phyloP scores from a whole-genome alignment of 2,888 invertebrate genomes.

The Salticus scenicus region DNA sequence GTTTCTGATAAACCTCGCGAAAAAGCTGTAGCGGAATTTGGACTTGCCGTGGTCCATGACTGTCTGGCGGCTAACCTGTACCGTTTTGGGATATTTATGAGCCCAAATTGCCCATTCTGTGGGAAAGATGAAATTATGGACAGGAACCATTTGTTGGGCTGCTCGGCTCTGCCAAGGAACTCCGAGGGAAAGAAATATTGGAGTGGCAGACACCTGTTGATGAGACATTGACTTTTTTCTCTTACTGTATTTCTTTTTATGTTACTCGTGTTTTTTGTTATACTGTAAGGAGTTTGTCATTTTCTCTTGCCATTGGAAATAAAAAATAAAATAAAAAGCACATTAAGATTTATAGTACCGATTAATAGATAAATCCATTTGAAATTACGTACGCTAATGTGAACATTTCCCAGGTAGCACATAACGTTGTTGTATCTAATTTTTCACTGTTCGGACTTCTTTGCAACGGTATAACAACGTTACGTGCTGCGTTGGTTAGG shows the following conservation, averaged over 20 bases:
- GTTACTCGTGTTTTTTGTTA: too few species aligned
- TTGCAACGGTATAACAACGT: too few species aligned
- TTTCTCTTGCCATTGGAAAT: not conserved
- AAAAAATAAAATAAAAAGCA: too few species aligned
- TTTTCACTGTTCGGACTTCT: too few species aligned
- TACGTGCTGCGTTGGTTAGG: too few species aligned
- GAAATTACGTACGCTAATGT: too few species aligned
- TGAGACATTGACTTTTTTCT: conserved; percentile 3
- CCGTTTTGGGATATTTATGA: not conserved
- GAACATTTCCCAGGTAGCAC: too few species aligned
- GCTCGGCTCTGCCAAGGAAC: not conserved
- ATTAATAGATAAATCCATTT: too few species aligned
- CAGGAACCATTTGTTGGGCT: not conserved
- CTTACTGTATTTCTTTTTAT: not conserved
- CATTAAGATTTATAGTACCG: too few species aligned
- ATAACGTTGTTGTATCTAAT: too few species aligned
- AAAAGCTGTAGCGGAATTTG: not conserved
- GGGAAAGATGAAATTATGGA: not conserved
- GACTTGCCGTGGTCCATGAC: not conserved
- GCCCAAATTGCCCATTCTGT: conserved; percentile 1
- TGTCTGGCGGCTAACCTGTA: not conserved
- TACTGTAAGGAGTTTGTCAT: not conserved
- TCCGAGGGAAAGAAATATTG: not conserved
- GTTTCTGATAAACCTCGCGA: not conserved
- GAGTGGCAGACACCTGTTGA: not conserved